Percentiles rank a stretch among this genome's conserved stretches.
These are phyloP conservation scores for Dicrostonyx torquatus DNA, from an alignment of 2,797 vertebrate genomes.

Conservation along the genomic window DNA sequence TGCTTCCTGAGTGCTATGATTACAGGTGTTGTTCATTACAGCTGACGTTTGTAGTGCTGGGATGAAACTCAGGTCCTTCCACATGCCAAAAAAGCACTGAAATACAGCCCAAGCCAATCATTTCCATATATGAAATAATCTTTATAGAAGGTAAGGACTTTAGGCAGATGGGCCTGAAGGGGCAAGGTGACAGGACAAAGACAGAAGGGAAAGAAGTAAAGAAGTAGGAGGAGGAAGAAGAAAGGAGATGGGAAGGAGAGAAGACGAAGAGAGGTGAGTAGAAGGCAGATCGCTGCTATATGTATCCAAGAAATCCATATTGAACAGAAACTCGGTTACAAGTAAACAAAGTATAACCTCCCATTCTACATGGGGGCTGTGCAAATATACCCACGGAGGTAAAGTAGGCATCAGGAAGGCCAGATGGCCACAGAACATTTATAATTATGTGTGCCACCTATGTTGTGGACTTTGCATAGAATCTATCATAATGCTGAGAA, in stretches of 20 bases:
- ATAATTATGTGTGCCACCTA: not conserved
- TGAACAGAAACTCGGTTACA: not conserved
- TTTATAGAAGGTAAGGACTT: not conserved
- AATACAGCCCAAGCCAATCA: not conserved
- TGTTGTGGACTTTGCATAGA: not conserved
- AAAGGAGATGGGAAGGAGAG: not conserved
- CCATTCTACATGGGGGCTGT: not conserved
- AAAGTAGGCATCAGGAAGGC: not conserved
- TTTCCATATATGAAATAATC: not conserved
- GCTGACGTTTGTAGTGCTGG: not conserved
- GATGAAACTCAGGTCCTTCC: too few species aligned
- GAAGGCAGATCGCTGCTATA: not conserved
- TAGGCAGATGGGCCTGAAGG: not conserved
- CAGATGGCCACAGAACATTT: not conserved
- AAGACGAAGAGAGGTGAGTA: not conserved
- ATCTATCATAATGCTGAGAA: not conserved
- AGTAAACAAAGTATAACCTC: not conserved
- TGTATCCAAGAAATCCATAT: not conserved
- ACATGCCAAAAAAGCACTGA: not conserved
- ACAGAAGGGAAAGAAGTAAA: not conserved
- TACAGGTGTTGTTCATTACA: too few species aligned
- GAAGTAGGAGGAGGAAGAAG: fast-evolving
- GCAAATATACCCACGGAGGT: not conserved
- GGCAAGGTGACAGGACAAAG: too few species aligned
- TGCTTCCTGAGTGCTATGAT: not conserved